Conservation (phyloP, 2,113 vertebrate species). For the Catagonus wagneri region DNA sequence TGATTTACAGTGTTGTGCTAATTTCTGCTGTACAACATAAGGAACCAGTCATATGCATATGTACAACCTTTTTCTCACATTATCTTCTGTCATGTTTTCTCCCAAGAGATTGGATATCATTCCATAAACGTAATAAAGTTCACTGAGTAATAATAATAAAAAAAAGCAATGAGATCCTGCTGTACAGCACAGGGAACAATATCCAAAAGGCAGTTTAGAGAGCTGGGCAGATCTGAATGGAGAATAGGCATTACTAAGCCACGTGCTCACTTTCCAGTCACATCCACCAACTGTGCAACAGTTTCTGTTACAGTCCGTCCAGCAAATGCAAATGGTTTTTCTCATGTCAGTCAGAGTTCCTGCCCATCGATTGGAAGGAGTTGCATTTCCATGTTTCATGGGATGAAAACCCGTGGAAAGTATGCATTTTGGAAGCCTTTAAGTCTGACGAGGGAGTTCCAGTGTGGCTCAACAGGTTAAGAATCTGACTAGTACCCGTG, state of each 20-base stretch:
- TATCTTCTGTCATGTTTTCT: no score
- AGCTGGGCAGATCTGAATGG: background rate
- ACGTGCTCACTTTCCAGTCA: fast-evolving
- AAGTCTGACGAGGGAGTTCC: background rate
- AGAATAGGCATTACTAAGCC: fast-evolving
- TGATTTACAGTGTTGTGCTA: no score
- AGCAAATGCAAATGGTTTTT: background rate
- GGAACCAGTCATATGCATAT: no score
- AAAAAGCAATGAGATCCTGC: no score
- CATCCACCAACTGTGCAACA: background rate
- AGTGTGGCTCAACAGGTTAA: no score
- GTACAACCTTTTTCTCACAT: no score
- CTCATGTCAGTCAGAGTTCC: background rate
- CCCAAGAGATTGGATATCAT: no score
- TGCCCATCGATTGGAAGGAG: background rate
- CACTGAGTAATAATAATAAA: no score
- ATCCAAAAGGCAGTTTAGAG: background rate
- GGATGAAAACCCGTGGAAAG: background rate
- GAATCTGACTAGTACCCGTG: no score
- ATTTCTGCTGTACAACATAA: no score
- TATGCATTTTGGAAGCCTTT: background rate
- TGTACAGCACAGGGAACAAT: background rate
- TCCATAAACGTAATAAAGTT: no score
- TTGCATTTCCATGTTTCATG: background rate
- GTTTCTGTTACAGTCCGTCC: background rate